These are phyloP conservation scores for Globia sparganii DNA, from an alignment of 2,888 invertebrate genomes.

Conservation along the genomic window DNA sequence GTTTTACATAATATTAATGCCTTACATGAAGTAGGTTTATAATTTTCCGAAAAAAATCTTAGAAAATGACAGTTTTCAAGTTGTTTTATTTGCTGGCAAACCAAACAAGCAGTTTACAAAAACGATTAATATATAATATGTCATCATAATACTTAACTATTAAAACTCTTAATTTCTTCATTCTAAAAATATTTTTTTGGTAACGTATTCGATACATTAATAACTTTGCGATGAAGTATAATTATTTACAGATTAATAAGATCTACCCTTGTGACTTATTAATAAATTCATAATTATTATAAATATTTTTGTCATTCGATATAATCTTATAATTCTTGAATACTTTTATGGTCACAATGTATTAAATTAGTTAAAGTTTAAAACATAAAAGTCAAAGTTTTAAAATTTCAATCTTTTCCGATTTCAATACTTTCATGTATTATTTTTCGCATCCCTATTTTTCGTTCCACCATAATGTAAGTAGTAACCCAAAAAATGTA, in stretches of 20 bases:
- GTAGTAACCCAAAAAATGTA: slow-evolving; percentile 13
- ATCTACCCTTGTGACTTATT: slow-evolving; percentile 27
- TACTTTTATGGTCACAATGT: slow-evolving; percentile 57
- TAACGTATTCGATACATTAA: slow-evolving; percentile 43
- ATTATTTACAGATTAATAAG: slow-evolving; percentile 50
- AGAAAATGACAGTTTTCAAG: slow-evolving; percentile 18
- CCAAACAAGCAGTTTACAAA: slow-evolving; percentile 4
- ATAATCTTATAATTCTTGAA: slow-evolving; percentile 39
- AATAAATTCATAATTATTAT: slow-evolving; percentile 52
- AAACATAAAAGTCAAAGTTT: slow-evolving; percentile 11
- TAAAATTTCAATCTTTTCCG: not conserved
- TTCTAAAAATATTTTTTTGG: slow-evolving; percentile 43
- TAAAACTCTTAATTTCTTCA: slow-evolving; percentile 27
- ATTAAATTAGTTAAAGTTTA: slow-evolving; percentile 13
- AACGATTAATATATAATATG: slow-evolving; percentile 4
- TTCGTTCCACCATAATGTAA: not conserved
- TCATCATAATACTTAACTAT: not conserved
- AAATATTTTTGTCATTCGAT: slow-evolving; percentile 31
- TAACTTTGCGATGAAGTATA: slow-evolving; percentile 37
- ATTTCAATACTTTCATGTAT: not conserved
- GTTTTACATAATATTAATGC: slow-evolving; percentile 48
- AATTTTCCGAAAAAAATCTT: slow-evolving; percentile 10
- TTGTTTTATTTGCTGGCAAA: slow-evolving; percentile 15
- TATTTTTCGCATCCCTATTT: not conserved
- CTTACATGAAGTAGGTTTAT: slow-evolving; percentile 35